Base-by-base conservation (phyloP, 2,888 invertebrate species). In the Miltochrista miniata region DNA sequence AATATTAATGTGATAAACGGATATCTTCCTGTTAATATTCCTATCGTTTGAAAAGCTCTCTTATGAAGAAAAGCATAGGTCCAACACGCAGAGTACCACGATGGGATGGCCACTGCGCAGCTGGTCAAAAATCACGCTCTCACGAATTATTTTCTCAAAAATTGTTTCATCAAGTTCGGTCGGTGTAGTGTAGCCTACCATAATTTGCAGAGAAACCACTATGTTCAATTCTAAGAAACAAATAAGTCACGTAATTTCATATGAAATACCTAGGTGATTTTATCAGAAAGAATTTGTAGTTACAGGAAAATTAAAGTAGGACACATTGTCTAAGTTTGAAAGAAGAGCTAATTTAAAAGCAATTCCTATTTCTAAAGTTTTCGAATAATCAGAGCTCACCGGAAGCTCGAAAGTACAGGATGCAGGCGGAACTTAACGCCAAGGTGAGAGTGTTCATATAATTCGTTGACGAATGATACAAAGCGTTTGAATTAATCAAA, bases 401-500 rank as follows among this genome's bases (percentile, higher is more conserved):
- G 2, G 3, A 24, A 5, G 5, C 18, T 24, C 18, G 18, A 24
- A 5, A 4, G 3, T 24, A n/a, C 5, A 4, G 18, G 18, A 24
- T 24, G 18, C 18, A 24, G 5, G 3, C 18, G 18, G 18, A 24
- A 24, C 18, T 24, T 24, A 24, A 24, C 18, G 18, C 18, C 5
- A 24, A 24, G 18, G 5, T 24, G 18, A 24, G 18, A 38, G 10
- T 39, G 42, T 47, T 37, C 14, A 29, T 35, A 38, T 37, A 29
- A 33, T 44, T 14, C 36, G n/a, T 24, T 46, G 12, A 18, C 15
- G 30, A 24, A 24, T 24, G 18, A 24, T 24, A 24, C 18, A 5
- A 12, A 31, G 36, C 45, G 30, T 12, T 15, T 30, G 18, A 36
- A 33, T 18, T 33, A 24, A 35, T 51, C 40, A 50, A 40, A 54